phyloP scores from a whole-genome alignment of 2,113 vertebrate genomes.

The Miniopterus natalensis region DNA sequence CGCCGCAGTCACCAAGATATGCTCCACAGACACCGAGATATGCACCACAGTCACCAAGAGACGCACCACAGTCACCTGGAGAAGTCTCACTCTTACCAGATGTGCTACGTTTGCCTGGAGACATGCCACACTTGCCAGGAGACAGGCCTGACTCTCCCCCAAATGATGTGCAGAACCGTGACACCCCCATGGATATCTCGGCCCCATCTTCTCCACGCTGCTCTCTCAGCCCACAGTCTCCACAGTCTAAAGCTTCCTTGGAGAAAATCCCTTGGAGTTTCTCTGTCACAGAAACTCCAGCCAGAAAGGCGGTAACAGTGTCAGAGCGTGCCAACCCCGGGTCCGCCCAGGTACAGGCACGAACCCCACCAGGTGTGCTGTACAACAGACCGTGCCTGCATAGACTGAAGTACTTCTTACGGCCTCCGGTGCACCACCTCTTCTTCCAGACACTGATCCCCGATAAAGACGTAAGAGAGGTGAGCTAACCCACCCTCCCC shows the following conservation, averaged over 20 bases:
- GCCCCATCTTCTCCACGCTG: neutral
- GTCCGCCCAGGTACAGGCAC: constrained; percentile 39
- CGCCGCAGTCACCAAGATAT: fast-evolving
- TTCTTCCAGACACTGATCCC: constrained; percentile 83
- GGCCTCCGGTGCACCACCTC: constrained; percentile 86
- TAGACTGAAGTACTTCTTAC: constrained; percentile 85
- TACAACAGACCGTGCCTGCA: constrained; percentile 84
- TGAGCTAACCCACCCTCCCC: constrained; percentile 64
- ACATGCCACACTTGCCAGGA: neutral
- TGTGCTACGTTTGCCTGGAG: neutral
- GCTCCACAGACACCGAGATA: neutral
- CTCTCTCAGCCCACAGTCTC: neutral
- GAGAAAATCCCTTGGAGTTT: constrained; percentile 55
- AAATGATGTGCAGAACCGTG: neutral
- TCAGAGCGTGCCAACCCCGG: neutral
- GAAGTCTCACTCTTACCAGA: neutral
- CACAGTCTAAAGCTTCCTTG: neutral
- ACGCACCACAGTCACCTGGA: neutral
- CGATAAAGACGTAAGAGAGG: constrained; percentile 84
- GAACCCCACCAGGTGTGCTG: neutral
- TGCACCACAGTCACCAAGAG: neutral
- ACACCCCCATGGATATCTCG: constrained; percentile 57
- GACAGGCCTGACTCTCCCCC: neutral
- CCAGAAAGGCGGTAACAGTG: constrained; percentile 17
- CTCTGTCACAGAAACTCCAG: constrained; percentile 8